These are phyloP conservation scores for Chiloscyllium plagiosum DNA, from an alignment of 2,113 vertebrate species.

Conservation along the genomic window DNA sequence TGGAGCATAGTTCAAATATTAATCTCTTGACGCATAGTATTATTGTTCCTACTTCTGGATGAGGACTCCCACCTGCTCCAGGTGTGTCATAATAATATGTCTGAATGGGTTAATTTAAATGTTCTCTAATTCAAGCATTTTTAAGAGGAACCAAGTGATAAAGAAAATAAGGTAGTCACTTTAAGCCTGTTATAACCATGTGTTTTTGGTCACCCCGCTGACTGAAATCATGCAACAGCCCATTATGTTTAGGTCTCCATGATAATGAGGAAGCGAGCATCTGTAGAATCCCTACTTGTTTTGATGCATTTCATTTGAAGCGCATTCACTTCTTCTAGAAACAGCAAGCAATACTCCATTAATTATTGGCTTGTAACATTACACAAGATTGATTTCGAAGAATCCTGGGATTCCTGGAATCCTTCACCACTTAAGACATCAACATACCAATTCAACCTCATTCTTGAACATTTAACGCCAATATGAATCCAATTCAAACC, in stretches of 20 bases:
- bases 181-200: neutral
- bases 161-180: neutral
- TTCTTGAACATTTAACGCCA: neutral
- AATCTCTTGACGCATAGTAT: no score
- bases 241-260: neutral
- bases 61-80: no score
- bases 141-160: neutral
- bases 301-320: neutral
- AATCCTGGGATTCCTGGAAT: neutral
- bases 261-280: neutral
- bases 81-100: no score
- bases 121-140: neutral
- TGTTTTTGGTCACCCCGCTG: neutral
- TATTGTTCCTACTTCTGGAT: no score
- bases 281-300: neutral
- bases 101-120: no score
- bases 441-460: neutral
- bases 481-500: neutral
- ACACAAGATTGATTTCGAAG: neutral
- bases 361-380: neutral
- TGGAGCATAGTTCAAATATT: neutral
- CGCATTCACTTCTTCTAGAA: neutral
- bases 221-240: neutral
- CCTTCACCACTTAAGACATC: neutral
- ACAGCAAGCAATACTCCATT: neutral